Conservation (phyloP, 35 echinoderm and acorn worm genomes). For the Strongylocentrotus purpuratus region DNA sequence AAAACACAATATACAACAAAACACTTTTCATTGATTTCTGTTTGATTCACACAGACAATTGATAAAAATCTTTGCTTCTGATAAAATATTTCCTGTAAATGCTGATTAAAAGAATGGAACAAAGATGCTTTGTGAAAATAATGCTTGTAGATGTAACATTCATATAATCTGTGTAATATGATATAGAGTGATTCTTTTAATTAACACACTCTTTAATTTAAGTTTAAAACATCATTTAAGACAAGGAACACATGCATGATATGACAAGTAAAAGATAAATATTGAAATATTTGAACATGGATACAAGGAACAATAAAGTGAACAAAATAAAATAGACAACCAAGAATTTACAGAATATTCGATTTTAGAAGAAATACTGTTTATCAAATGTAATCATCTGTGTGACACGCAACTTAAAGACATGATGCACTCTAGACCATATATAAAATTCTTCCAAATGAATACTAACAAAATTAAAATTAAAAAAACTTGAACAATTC, state of each 20-base stretch:
- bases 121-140: background rate
- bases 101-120: background rate
- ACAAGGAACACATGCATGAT: background rate
- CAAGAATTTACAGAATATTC: background rate
- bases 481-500: background rate
- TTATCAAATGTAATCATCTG: background rate
- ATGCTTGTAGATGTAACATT: background rate
- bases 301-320: background rate
- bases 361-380: background rate
- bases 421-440: background rate
- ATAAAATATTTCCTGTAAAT: background rate
- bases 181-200: background rate
- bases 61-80: background rate
- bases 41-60: background rate
- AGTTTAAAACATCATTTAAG: background rate
- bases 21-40: background rate
- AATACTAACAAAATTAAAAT: background rate
- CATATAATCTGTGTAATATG: background rate
- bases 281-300: background rate
- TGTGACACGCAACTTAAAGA: background rate
- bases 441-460: background rate
- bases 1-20: background rate
- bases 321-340: background rate
- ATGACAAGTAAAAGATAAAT: background rate
- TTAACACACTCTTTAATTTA: background rate